phyloP scores from a whole-genome alignment of 1,140 invertebrate species.

The Rhyacophila brunnea region DNA sequence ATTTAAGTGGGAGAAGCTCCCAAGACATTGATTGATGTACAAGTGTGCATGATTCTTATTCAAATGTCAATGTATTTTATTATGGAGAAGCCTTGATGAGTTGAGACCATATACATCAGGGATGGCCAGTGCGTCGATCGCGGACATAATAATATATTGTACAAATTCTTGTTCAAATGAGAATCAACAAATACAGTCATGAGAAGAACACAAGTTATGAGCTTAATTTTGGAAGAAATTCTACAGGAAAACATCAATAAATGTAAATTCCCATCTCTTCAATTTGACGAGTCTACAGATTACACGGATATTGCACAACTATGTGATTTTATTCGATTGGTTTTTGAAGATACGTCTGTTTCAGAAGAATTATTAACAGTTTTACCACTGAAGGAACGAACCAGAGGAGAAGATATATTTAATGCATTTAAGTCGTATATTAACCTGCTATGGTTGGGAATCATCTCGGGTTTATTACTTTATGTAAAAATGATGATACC shows the following conservation, averaged over 20 bases:
- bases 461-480: too few relatives aligned
- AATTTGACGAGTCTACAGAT: conserved; percentile 39
- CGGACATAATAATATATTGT: too few relatives aligned
- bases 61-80: too few relatives aligned
- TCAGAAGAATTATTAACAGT: conserved; percentile 39
- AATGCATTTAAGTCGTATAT: not conserved
- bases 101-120: too few relatives aligned
- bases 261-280: conserved; percentile 36
- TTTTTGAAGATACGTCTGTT: conserved; percentile 39
- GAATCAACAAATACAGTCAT: conserved; percentile 26
- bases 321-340: conserved; percentile 38
- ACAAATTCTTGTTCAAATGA: too few relatives aligned
- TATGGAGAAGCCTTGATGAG: too few relatives aligned
- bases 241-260: conserved; percentile 31
- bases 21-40: too few relatives aligned
- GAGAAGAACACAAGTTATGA: conserved; percentile 30
- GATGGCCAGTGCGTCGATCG: too few relatives aligned
- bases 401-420: conserved; percentile 9
- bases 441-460: too few relatives aligned
- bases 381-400: not conserved
- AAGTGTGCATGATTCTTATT: too few relatives aligned
- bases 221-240: conserved; percentile 32
- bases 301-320: conserved; percentile 37
- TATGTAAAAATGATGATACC: too few relatives aligned
- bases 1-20: too few relatives aligned